Conservation (phyloP, 1,140 invertebrate species). For the Drosophila orosa region DNA sequence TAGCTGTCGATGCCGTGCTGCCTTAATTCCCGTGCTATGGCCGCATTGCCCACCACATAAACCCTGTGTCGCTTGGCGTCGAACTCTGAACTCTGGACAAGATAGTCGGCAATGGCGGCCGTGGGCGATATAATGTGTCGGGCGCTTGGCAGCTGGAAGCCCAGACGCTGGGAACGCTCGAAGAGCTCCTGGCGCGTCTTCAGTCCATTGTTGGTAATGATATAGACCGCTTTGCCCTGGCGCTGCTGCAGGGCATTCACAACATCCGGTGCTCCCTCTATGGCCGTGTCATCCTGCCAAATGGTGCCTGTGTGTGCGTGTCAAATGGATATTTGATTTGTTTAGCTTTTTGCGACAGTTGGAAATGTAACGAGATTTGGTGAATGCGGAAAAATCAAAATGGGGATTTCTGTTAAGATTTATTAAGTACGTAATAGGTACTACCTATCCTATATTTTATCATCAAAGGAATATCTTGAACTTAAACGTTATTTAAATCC, state of each 20-base stretch:
- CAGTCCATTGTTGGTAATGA: slow-evolving; percentile 97
- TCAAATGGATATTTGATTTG: slow-evolving; percentile 28
- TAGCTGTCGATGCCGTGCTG: slow-evolving; percentile 90
- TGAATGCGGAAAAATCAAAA: no score
- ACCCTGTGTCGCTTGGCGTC: slow-evolving; percentile 88
- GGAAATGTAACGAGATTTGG: not conserved
- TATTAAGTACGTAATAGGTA: no score
- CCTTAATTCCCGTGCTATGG: slow-evolving; percentile 92
- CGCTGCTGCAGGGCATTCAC: slow-evolving; percentile 88
- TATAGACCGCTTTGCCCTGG: slow-evolving; percentile 93
- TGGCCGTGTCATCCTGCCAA: slow-evolving; percentile 90
- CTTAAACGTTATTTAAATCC: not conserved
- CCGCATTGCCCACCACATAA: slow-evolving; percentile 93
- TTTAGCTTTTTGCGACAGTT: not conserved
- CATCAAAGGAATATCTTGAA: not conserved
- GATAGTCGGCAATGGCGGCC: slow-evolving; percentile 92
- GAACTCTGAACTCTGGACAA: slow-evolving; percentile 88
- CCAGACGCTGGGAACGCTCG: slow-evolving; percentile 90
- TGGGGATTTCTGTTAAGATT: no score
- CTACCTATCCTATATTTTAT: no score
- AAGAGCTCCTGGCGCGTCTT: slow-evolving; percentile 92
- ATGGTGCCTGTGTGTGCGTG: slow-evolving; percentile 89
- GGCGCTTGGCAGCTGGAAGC: slow-evolving; percentile 89
- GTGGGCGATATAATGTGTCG: slow-evolving; percentile 94
- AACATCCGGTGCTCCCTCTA: slow-evolving; percentile 89